phyloP scores from a whole-genome alignment of 2,797 vertebrate genomes.

The Nothura maculosa region DNA sequence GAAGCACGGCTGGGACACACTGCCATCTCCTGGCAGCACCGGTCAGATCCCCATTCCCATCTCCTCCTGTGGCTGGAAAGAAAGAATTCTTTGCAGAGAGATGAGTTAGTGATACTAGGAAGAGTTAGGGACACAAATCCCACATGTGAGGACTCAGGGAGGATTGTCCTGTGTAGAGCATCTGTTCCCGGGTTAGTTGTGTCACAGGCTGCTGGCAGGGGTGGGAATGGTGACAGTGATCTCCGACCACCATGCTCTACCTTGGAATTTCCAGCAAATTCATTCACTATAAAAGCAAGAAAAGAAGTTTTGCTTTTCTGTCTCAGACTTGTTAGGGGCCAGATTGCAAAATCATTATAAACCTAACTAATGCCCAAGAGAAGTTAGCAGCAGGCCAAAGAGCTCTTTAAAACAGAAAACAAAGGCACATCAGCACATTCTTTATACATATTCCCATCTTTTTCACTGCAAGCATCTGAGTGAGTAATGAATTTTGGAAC shows the following conservation, averaged over 20 bases:
- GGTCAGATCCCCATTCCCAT: neutral
- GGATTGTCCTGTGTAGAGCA: neutral
- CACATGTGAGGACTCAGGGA: neutral
- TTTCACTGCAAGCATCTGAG: neutral
- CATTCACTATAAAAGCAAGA: neutral
- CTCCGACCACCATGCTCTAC: neutral
- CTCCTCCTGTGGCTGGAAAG: neutral
- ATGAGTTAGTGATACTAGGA: neutral
- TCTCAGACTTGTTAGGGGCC: neutral
- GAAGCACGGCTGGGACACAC: neutral
- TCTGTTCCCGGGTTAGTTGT: neutral
- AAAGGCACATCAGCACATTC: neutral
- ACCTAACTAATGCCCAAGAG: neutral
- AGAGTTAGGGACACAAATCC: neutral
- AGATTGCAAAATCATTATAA: neutral
- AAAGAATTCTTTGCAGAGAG: neutral
- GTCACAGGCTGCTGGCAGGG: neutral
- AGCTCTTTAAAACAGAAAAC: neutral
- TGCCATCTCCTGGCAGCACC: conserved; percentile 53
- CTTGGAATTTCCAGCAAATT: neutral
- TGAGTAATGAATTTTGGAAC: neutral
- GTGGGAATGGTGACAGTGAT: neutral
- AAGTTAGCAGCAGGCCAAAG: neutral
- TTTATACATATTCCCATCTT: neutral
- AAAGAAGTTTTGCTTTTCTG: neutral